A percentile compares a stretch with the other conserved stretches of the same genome.
These are phyloP conservation scores for Synodontis membranacea DNA, from an alignment of 2,113 vertebrate species.

Conservation along the genomic window DNA sequence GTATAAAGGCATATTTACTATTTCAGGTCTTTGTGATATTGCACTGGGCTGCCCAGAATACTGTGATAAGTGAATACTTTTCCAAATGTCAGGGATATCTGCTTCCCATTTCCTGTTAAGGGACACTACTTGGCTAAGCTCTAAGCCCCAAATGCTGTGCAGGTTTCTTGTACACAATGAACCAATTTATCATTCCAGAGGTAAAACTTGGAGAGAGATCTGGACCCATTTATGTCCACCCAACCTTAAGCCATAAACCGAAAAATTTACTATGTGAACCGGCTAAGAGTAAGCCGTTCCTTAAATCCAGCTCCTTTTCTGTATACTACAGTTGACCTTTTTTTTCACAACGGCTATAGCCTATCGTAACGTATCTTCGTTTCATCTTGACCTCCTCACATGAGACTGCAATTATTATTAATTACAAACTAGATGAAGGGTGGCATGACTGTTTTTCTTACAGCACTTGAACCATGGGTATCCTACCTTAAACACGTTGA, in stretches of 20 bases:
- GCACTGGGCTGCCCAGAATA: neutral
- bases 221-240: neutral
- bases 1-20: neutral
- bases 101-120: neutral
- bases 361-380: neutral
- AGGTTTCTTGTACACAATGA: neutral
- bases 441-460: neutral
- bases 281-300: neutral
- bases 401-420: neutral
- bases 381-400: neutral
- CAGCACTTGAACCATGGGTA: too few relatives aligned
- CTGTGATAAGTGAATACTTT: neutral
- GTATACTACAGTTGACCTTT: neutral
- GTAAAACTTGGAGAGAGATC: neutral
- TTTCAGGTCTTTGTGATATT: neutral
- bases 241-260: neutral
- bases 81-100: neutral
- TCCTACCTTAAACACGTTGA: conserved; percentile 83
- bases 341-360: neutral
- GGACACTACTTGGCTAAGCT: neutral
- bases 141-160: neutral
- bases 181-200: neutral
- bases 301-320: neutral
- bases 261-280: neutral
- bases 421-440: neutral